Base-by-base conservation (phyloP, 64 coral and sea anemone genomes). In the Porites australiensis region DNA sequence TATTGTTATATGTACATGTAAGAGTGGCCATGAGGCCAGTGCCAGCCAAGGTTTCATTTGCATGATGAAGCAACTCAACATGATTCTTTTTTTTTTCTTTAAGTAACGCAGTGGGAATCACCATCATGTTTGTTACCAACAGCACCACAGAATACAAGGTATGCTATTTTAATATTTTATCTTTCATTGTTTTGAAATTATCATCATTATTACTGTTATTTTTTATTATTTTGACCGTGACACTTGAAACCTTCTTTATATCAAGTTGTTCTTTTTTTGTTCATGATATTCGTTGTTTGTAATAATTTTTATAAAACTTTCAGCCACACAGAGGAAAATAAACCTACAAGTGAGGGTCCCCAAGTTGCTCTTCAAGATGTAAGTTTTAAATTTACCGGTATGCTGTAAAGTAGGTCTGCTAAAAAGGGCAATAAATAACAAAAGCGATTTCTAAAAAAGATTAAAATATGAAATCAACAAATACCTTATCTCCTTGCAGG, bases 41-140 rank as follows among this genome's bases (percentile, higher is more conserved):
- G 27, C 27, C 27, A 37, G 27, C 27, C 27, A 37, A 37, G 27
- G 27, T 37, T 37, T 37, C 27, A 37, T 37, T 37, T 37, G 1
- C 27, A 37, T 37, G 27, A 37, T 37, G 27, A 37, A 37, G 27
- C 27, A 37, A 37, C 27, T 37, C 27, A 37, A 37, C 27, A 37
- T 37, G 27, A 37, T 37, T 60, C 2, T 72, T 3, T 37, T 81
- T 46, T 13, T 75, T 50, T 58, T 19, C 22, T 57, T 20, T 13
- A 37, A 96, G 94, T 57, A 76, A 88, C 94, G 2, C 94, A 96
- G 70, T 96, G 94, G 94, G 89, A 96, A 44, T 55, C 92, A 16
- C 94, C 94, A 6, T 9, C 64, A 53, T 96, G 94, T 85, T 88
- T 96, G 68, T 71, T 44, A 9, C 54, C 86, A 45, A 37, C 51